These are phyloP conservation scores for Apocrypta bakeri DNA, from an alignment of 1,140 invertebrate species.

Conservation along the genomic window DNA sequence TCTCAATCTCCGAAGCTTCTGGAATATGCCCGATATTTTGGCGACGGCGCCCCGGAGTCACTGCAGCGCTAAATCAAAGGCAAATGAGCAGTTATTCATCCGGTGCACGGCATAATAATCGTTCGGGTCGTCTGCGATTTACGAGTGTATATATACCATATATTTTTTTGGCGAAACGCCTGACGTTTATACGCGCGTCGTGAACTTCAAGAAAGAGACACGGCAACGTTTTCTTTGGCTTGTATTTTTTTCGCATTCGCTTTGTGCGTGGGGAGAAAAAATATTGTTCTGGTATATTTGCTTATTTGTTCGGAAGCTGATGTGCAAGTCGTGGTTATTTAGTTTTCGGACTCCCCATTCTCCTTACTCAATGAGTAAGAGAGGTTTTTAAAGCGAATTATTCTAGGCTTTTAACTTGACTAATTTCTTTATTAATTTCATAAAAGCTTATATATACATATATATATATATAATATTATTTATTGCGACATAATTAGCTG, in stretches of 20 bases:
- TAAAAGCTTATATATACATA: no score
- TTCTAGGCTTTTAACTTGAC: not conserved
- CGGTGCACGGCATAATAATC: constrained; percentile 31
- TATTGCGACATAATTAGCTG: no score
- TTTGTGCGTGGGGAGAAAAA: not conserved
- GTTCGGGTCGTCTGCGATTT: constrained; percentile 33
- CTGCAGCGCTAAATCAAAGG: constrained; percentile 44
- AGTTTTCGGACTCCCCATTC: not conserved
- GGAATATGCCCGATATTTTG: constrained; percentile 6
- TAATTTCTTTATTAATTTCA: no score
- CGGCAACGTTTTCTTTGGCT: not conserved
- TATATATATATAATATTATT: no score
- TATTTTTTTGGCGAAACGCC: not conserved
- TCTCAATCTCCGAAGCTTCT: constrained; percentile 18
- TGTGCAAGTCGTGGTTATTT: no score
- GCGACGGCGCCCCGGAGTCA: not conserved
- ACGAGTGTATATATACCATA: not conserved
- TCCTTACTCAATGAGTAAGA: no score
- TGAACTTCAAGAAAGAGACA: not conserved
- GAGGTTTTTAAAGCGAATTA: not conserved
- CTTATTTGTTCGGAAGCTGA: not conserved
- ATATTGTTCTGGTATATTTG: not conserved
- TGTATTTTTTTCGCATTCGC: not conserved
- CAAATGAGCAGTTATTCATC: constrained; percentile 51
- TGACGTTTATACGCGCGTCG: not conserved